A percentile compares a stretch with the other conserved stretches of the same genome.
phyloP scores from a whole-genome alignment of 1,140 invertebrate genomes.

The Brachionus koreanus region DNA sequence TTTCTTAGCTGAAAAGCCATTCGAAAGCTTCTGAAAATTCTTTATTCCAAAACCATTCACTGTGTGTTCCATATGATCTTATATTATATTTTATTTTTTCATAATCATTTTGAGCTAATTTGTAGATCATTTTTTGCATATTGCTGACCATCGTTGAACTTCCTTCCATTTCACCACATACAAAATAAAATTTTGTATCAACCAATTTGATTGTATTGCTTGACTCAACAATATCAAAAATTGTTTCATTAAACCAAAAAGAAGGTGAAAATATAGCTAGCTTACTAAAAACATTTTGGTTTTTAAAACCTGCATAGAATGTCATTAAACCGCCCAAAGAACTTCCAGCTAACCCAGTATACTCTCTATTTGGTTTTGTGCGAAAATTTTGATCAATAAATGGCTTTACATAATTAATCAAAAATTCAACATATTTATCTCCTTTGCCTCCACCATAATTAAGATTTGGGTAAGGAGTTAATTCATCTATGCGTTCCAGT shows the following conservation, averaged over 20 bases:
- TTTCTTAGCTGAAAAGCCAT: neutral
- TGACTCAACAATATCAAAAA: constrained; percentile 10
- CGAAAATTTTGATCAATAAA: constrained; percentile 38
- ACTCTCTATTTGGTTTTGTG: neutral
- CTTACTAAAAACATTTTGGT: constrained; percentile 39
- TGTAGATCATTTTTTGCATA: constrained; percentile 12
- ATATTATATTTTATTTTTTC: neutral
- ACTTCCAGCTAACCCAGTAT: constrained; percentile 20
- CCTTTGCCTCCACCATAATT: constrained; percentile 29
- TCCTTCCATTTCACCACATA: constrained; percentile 22
- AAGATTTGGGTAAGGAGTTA: constrained; percentile 32
- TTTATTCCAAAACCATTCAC: constrained; percentile 37
- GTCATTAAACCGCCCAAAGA: constrained; percentile 18
- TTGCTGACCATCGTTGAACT: neutral
- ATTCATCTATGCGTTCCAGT: neutral
- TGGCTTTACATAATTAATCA: constrained; percentile 19
- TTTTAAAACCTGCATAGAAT: constrained; percentile 29
- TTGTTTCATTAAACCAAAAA: constrained; percentile 22
- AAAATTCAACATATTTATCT: constrained; percentile 32
- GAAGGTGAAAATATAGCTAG: constrained; percentile 33
- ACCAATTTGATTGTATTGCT: neutral
- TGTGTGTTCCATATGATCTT: neutral
- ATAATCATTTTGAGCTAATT: neutral
- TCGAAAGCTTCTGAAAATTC: constrained; percentile 19
- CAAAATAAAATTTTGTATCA: constrained; percentile 27